Evolutionary conservation across 2,797 vertebrate species (phyloP).

Genomic region (Syndactyla subalaris): DNA sequence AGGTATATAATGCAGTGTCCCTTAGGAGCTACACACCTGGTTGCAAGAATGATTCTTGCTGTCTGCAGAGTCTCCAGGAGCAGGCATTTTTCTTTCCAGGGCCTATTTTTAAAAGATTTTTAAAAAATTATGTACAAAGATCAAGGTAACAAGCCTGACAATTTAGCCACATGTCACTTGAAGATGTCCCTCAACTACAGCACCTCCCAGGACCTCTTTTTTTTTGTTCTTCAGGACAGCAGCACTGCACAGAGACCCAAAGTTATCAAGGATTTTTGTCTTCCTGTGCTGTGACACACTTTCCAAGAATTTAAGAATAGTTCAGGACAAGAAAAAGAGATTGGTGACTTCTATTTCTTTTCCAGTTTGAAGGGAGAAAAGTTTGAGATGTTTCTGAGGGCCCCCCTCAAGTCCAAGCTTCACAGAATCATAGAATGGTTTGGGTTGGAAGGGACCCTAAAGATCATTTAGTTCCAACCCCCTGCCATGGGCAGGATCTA

Average conservation of each 20-base stretch:
- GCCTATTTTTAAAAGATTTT: not conserved
- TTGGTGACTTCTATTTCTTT: not conserved
- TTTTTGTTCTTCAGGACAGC: not conserved
- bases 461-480: not conserved
- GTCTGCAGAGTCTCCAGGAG: not conserved
- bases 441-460: not conserved
- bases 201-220: not conserved
- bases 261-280: not conserved
- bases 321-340: not conserved
- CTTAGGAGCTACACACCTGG: not conserved
- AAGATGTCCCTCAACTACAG: not conserved
- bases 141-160: accelerated
- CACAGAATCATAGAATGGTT: not conserved
- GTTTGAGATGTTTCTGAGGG: not conserved
- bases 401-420: not conserved
- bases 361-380: not conserved
- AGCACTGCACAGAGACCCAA: not conserved
- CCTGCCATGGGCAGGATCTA: not conserved
- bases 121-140: not conserved
- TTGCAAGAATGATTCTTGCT: not conserved
- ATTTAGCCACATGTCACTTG: not conserved
- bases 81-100: not conserved
- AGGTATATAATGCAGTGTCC: not conserved
- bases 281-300: not conserved
- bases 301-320: not conserved